These are phyloP conservation scores for Globodera ellingtonae DNA, from an alignment of 1,140 invertebrate genomes.

Conservation along the genomic window DNA sequence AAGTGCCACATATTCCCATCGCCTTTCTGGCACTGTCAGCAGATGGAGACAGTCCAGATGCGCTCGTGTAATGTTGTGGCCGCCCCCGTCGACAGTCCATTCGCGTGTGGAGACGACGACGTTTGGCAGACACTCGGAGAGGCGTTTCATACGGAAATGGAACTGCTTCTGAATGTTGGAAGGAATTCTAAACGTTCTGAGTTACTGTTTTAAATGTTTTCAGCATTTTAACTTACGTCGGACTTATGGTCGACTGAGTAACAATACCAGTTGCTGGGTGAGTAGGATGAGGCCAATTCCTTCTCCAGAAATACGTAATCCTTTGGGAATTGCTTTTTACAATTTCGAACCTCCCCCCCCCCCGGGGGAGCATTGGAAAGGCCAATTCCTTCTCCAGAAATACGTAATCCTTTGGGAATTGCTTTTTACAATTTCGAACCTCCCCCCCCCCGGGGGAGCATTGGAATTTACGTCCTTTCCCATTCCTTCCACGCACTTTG, in stretches of 20 bases:
- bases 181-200: no score
- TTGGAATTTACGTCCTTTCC: background rate
- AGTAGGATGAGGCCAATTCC: constrained; percentile 30
- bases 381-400: constrained; percentile 36
- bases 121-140: constrained; percentile 27
- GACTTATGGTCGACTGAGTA: constrained; percentile 32
- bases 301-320: constrained; percentile 33
- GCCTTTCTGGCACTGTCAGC: constrained; percentile 3
- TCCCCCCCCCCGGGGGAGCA: no score
- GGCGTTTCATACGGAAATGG: constrained; percentile 8
- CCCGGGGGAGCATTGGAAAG: background rate
- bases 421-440: background rate
- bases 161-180: background rate
- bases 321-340: background rate
- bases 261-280: constrained; percentile 34
- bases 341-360: no score
- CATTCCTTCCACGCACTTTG: constrained; percentile 24
- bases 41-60: constrained; percentile 24
- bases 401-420: constrained; percentile 16
- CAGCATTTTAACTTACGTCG: background rate
- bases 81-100: constrained; percentile 21
- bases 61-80: constrained; percentile 21
- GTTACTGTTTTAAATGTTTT: no score
- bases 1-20: constrained; percentile 25
- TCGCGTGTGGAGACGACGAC: constrained; percentile 17